Percentiles rank a stretch among this genome's conserved stretches.
Evolutionary conservation across 1,140 invertebrate species (phyloP).

Genomic region (Drosophila ironensis): DNA sequence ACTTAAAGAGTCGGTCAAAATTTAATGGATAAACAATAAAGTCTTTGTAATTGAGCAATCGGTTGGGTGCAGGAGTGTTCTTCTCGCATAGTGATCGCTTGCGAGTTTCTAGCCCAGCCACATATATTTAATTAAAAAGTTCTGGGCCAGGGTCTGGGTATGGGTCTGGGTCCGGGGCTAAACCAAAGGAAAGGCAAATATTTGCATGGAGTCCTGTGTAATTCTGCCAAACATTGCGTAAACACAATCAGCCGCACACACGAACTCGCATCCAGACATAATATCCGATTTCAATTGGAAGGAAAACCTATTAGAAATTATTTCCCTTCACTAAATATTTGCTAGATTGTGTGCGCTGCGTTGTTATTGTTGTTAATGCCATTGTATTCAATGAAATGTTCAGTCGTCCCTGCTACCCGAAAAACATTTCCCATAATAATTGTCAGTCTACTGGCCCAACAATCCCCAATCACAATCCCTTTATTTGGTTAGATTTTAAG

Average conservation of each 20-base stretch:
- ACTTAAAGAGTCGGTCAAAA: slow-evolving; percentile 17
- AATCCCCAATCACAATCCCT: slow-evolving; percentile 4
- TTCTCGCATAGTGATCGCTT: neutral
- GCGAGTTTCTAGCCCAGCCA: neutral
- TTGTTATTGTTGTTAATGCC: slow-evolving; percentile 43
- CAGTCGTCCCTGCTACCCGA: neutral
- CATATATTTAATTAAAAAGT: slow-evolving; percentile 65
- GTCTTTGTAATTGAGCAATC: slow-evolving; percentile 36
- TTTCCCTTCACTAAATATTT: slow-evolving; percentile 70
- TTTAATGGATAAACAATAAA: slow-evolving; percentile 32
- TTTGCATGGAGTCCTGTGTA: slow-evolving; percentile 40
- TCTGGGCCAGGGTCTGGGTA: too few relatives aligned
- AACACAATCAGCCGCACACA: slow-evolving; percentile 25
- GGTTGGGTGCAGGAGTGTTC: slow-evolving; percentile 1
- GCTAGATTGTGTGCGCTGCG: slow-evolving; percentile 42
- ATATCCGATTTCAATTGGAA: slow-evolving; percentile 69
- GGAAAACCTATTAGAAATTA: slow-evolving; percentile 78
- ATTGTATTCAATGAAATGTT: slow-evolving; percentile 49
- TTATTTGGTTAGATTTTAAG: slow-evolving; percentile 48
- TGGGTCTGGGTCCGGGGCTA: too few relatives aligned
- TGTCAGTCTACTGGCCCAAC: slow-evolving; percentile 31
- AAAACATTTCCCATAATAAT: slow-evolving; percentile 50
- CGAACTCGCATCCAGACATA: slow-evolving; percentile 32
- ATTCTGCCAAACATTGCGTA: slow-evolving; percentile 50
- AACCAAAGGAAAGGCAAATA: slow-evolving; percentile 27